Evolutionary conservation across 1,140 invertebrate species (phyloP).

Genomic region (Calephelis nemesis): DNA sequence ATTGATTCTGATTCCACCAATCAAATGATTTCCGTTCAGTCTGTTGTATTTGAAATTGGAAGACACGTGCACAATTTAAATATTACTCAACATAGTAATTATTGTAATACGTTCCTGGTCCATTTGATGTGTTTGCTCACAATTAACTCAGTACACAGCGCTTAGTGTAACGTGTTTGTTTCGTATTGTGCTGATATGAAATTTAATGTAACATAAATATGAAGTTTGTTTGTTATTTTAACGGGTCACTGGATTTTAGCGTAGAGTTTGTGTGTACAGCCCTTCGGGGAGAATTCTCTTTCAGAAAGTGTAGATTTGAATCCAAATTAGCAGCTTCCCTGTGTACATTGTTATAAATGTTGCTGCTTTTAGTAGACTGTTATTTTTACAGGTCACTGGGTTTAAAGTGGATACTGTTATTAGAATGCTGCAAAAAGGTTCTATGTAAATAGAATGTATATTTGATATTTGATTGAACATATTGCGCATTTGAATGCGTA

Average conservation of each 20-base stretch:
- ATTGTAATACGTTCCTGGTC: background rate
- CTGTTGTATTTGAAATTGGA: too few relatives aligned
- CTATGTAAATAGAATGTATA: too few relatives aligned
- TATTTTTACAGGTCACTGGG: too few relatives aligned
- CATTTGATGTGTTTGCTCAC: conserved; percentile 1
- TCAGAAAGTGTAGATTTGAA: background rate
- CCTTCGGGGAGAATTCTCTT: background rate
- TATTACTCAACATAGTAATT: background rate
- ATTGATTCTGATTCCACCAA: too few relatives aligned
- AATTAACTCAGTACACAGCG: conserved; percentile 7
- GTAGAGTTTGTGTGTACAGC: background rate
- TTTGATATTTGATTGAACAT: too few relatives aligned
- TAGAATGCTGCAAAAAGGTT: too few relatives aligned
- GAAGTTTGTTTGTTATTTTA: conserved; percentile 9
- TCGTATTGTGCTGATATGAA: conserved; percentile 13
- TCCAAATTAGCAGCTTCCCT: background rate
- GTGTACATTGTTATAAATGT: too few relatives aligned
- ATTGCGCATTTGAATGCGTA: too few relatives aligned
- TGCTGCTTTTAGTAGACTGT: too few relatives aligned
- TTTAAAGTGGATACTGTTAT: too few relatives aligned
- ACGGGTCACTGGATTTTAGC: background rate
- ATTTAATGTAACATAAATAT: conserved; percentile 12
- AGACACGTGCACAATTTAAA: background rate
- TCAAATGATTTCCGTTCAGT: too few relatives aligned
- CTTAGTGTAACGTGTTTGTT: conserved; percentile 5